A percentile compares a stretch with the other conserved stretches of the same genome.
phyloP scores from a whole-genome alignment of 2,888 invertebrate species.

The Apamea epomidion region DNA sequence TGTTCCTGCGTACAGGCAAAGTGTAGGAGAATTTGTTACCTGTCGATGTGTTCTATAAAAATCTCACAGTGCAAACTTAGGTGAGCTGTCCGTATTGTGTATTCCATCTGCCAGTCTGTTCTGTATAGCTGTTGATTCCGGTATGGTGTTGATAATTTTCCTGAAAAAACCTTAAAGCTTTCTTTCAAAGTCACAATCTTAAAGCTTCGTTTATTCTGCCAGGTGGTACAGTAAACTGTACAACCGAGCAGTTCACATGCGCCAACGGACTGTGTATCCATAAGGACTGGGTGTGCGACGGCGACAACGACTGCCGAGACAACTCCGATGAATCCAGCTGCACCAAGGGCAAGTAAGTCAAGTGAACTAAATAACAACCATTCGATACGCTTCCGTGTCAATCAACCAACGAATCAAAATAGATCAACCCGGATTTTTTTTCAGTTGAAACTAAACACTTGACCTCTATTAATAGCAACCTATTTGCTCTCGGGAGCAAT shows the following conservation, averaged over 20 bases:
- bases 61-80: too few species aligned
- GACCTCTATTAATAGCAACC: not conserved
- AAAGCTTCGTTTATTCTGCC: not conserved
- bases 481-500: not conserved
- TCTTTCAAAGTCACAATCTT: not conserved
- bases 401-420: not conserved
- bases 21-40: not conserved
- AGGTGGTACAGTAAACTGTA: constrained; percentile 91
- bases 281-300: constrained; percentile 94
- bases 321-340: constrained; percentile 95
- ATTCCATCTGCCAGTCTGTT: too few species aligned
- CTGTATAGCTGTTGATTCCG: too few species aligned
- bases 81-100: too few species aligned
- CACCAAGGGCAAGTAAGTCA: constrained; percentile 91
- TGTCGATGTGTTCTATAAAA: too few species aligned
- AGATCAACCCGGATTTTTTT: not conserved
- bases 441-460: not conserved
- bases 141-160: not conserved
- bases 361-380: not conserved
- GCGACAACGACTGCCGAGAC: constrained; percentile 95
- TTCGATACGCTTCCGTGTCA: not conserved
- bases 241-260: constrained; percentile 93
- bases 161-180: not conserved
- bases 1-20: not conserved
- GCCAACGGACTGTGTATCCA: constrained; percentile 95